These are phyloP conservation scores for Ephestia elutella DNA, from an alignment of 1,140 invertebrate genomes.

Conservation along the genomic window DNA sequence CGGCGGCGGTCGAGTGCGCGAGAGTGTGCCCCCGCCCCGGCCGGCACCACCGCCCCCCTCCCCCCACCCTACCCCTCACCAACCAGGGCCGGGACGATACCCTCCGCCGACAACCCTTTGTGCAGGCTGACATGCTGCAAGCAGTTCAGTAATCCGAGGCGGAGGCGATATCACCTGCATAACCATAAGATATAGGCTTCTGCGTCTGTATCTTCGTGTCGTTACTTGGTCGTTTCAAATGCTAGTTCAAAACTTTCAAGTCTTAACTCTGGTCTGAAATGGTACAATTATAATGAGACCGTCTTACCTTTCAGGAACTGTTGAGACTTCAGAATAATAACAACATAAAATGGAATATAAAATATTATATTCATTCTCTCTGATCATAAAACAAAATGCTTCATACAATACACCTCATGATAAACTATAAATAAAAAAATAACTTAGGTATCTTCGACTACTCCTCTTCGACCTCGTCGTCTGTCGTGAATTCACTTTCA, in stretches of 20 bases:
- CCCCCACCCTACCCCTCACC: conserved; percentile 8
- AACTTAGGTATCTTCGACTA: conserved; percentile 54
- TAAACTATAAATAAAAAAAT: conserved; percentile 73
- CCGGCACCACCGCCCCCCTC: conserved; percentile 8
- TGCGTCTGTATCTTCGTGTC: too few relatives aligned
- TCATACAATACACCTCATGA: conserved; percentile 45
- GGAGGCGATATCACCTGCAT: not conserved
- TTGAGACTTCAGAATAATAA: not conserved
- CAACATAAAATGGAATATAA: conserved; percentile 42
- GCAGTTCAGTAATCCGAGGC: conserved; percentile 2
- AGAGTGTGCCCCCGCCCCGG: conserved; percentile 15
- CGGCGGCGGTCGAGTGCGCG: conserved; percentile 52
- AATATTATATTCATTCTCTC: conserved; percentile 64
- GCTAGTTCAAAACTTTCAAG: not conserved
- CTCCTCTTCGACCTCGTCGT: conserved; percentile 74
- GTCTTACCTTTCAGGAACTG: too few relatives aligned
- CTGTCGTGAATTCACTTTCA: conserved; percentile 77
- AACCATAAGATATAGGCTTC: not conserved
- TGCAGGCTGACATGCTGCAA: conserved; percentile 15
- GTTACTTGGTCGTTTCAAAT: not conserved
- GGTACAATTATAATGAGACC: too few relatives aligned
- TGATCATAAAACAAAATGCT: conserved; percentile 53
- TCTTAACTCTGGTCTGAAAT: too few relatives aligned
- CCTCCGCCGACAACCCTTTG: conserved; percentile 48
- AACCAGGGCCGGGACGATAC: conserved; percentile 44